Conservation (phyloP, 37 sponge, comb jelly and placozoan species). For the Hormiphora californensis region DNA sequence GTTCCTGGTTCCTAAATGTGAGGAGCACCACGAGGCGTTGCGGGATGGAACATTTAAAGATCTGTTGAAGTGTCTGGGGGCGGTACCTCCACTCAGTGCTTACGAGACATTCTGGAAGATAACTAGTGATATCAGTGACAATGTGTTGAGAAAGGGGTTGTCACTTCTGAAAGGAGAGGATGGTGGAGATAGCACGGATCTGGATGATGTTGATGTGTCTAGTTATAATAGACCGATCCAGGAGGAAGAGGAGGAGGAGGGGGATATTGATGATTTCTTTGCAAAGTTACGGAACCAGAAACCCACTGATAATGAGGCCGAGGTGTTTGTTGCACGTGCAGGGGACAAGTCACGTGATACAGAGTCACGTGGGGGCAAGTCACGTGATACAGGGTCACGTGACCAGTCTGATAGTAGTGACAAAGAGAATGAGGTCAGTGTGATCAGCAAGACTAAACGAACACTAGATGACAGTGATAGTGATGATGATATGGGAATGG, state of each 20-base stretch:
- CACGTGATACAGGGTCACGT: not conserved
- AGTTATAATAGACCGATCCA: not conserved
- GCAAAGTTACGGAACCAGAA: not conserved
- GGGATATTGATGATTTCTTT: not conserved
- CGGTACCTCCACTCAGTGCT: slow-evolving; percentile 7
- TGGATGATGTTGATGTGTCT: not conserved
- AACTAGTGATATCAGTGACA: slow-evolving; percentile 53
- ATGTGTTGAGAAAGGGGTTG: slow-evolving; percentile 6
- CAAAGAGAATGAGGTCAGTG: not conserved
- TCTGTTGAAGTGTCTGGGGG: slow-evolving; percentile 22
- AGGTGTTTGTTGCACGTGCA: not conserved
- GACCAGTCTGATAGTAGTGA: not conserved
- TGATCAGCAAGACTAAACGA: not conserved
- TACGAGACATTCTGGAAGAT: slow-evolving; percentile 53
- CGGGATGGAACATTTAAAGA: not conserved
- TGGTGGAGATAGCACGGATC: too few species aligned
- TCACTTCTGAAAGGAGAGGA: slow-evolving; percentile 10
- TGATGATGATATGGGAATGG: not conserved
- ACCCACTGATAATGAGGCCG: not conserved
- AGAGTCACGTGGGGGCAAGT: not conserved
- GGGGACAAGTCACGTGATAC: not conserved
- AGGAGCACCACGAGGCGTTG: not conserved
- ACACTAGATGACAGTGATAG: not conserved
- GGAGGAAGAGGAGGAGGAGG: not conserved
- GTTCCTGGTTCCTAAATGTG: not conserved